These are phyloP conservation scores for Cephus sareptanus DNA, from an alignment of 2,888 invertebrate genomes.

Conservation along the genomic window DNA sequence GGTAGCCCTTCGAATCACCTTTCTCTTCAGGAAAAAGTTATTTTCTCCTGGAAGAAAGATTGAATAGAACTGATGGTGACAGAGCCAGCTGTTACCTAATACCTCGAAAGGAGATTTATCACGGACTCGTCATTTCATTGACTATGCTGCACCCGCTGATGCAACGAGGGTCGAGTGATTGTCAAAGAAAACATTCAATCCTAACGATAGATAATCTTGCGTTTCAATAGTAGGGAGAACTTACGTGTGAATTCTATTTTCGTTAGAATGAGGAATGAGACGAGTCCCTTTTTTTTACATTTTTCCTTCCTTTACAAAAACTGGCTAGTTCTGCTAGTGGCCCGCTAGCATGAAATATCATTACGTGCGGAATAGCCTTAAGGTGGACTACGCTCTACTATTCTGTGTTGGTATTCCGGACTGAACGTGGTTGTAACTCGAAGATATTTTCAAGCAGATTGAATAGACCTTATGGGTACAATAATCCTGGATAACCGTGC, in stretches of 20 bases:
- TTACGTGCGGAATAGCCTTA: neutral
- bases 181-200: neutral
- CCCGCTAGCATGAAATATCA: neutral
- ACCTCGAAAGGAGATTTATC: neutral
- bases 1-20: neutral
- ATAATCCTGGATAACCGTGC: neutral
- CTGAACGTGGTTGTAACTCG: neutral
- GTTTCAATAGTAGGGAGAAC: neutral
- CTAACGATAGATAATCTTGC: neutral
- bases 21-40: neutral
- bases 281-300: neutral
- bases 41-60: neutral
- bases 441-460: neutral
- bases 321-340: neutral
- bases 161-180: neutral
- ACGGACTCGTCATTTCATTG: neutral
- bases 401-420: neutral
- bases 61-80: neutral
- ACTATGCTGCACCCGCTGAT: neutral
- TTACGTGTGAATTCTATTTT: neutral
- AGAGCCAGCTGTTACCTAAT: neutral
- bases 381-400: neutral
- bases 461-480: neutral
- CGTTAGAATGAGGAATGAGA: neutral
- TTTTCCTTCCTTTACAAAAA: neutral